Conservation (phyloP, 2,113 vertebrate species). For the Pelusios castaneus region DNA sequence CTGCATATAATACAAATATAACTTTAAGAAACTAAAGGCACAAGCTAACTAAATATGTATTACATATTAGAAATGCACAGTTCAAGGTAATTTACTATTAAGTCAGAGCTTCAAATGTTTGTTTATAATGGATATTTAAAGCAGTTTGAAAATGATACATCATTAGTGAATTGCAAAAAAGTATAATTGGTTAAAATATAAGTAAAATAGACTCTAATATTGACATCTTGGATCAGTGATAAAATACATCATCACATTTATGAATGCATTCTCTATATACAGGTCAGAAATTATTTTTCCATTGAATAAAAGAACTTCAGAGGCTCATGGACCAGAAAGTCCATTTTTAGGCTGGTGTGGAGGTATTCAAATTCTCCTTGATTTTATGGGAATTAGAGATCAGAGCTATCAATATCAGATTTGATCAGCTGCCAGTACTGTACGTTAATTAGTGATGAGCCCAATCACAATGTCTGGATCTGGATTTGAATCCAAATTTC, state of each 20-base stretch:
- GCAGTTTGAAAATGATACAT: slow-evolving; percentile 75
- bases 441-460: slow-evolving; percentile 59
- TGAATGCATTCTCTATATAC: slow-evolving; percentile 78
- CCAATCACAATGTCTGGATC: not conserved
- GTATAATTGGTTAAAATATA: slow-evolving; percentile 79
- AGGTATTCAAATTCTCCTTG: slow-evolving; percentile 79
- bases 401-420: slow-evolving; percentile 10
- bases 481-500: slow-evolving; percentile 47
- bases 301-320: slow-evolving; percentile 77
- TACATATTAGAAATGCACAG: slow-evolving; percentile 84
- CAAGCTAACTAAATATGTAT: slow-evolving; percentile 84
- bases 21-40: slow-evolving; percentile 83
- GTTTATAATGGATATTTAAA: slow-evolving; percentile 79
- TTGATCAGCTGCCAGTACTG: slow-evolving; percentile 41
- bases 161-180: slow-evolving; percentile 75
- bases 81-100: slow-evolving; percentile 76
- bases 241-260: slow-evolving; percentile 79
- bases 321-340: slow-evolving; percentile 74
- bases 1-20: slow-evolving; percentile 83
- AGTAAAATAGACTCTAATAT: slow-evolving; percentile 80
- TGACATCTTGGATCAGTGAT: slow-evolving; percentile 79
- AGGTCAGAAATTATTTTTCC: slow-evolving; percentile 74
- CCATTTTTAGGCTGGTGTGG: slow-evolving; percentile 79
- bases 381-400: slow-evolving; percentile 59
- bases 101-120: slow-evolving; percentile 74